phyloP scores from a whole-genome alignment of 2,113 vertebrate genomes.

The Tamias sibiricus region DNA sequence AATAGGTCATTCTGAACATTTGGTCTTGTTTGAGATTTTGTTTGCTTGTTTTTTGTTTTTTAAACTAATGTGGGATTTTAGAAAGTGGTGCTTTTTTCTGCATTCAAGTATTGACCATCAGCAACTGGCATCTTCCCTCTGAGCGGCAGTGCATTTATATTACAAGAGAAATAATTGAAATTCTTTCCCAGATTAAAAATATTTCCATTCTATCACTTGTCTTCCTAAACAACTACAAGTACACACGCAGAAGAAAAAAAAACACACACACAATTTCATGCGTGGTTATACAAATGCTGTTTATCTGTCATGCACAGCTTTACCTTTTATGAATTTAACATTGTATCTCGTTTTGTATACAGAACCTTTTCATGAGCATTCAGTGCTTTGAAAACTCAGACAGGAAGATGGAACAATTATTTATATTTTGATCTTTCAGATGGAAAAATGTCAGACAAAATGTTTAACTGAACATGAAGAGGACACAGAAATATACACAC shows the following conservation, averaged over 20 bases:
- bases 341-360: not conserved
- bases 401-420: too few species aligned
- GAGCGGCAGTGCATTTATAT: rapidly evolving
- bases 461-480: not conserved
- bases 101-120: not conserved
- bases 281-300: not conserved
- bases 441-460: not conserved
- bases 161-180: not conserved
- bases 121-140: not conserved
- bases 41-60: too few species aligned
- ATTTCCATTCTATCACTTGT: not conserved
- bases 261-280: not conserved
- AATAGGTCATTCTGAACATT: not conserved
- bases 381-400: not conserved
- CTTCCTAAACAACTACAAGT: not conserved
- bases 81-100: not conserved
- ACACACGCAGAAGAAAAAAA: not conserved
- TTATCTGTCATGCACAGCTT: too few species aligned
- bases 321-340: not conserved
- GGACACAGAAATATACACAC: not conserved
- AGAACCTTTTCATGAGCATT: not conserved
- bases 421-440: not conserved
- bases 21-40: too few species aligned
- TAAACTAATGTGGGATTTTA: not conserved
- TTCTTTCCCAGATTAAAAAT: not conserved